Evolutionary conservation across 37 sponge, comb jelly and placozoan genomes (phyloP), one percentile per base, ranked within the genome.

Genomic region (Eunapius fragilis): DNA sequence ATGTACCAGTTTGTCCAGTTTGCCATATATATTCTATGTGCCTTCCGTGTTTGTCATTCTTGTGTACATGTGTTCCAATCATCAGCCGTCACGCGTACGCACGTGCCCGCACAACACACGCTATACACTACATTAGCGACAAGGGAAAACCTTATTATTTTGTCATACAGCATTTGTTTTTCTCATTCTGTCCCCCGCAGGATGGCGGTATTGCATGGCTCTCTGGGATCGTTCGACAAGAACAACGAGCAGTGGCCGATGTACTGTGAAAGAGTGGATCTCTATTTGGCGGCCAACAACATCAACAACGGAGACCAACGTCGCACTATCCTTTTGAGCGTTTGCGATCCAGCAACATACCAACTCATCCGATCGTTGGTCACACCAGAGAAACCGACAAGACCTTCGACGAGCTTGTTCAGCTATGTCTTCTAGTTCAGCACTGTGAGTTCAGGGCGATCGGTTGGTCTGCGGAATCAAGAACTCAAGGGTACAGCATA

Each of bases 391-490:
- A 84, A 84, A 27, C 90, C 80, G 85, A 89, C 13, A 78, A 84
- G 70, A 26, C 85, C 10, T 79, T 74, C 69, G 73, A 37, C 0
- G 81, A 84, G 13, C 37, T 89, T 25, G 76, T 74, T 22, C 4
- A 84, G 31, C 2, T 89, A 68, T 12, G 72, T 25, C 31, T 3
- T 14, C 25, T 89, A 34, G 41, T 80, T 0, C 74, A 83, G 28
- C 47, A 47, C 25, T 89, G 89, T 47, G 37, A 89, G 25, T 86
- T 68, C 32, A 75, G 82, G 17, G 84, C 2, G 89, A 89, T 28
- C 31, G 89, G 35, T 74, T 89, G 26, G 67, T 89, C 0, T 89
- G 89, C 38, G 89, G 71, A 19, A 68, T 81, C 11, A 76, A 67
- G 17, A 49, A 87, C 30, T 37, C 5, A 4, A 36, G 25, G 12